These are phyloP conservation scores for Morone saxatilis DNA, from an alignment of 2,113 vertebrate genomes.

Conservation along the genomic window DNA sequence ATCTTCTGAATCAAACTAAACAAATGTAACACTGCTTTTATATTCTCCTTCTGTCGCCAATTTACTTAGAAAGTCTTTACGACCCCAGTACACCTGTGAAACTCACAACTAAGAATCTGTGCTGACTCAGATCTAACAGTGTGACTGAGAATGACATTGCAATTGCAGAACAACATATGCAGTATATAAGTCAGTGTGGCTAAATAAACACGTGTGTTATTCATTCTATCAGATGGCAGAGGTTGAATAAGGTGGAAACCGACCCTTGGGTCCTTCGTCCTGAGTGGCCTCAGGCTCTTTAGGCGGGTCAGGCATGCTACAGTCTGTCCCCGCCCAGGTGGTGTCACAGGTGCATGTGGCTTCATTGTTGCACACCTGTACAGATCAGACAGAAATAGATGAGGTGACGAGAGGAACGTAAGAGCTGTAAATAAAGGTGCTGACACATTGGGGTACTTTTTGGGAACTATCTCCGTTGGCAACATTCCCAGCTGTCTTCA, in stretches of 20 bases:
- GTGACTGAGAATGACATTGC: slow-evolving; percentile 32
- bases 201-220: slow-evolving; percentile 27
- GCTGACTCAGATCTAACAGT: slow-evolving; percentile 44
- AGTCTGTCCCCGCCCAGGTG: slow-evolving; percentile 98
- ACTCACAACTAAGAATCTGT: slow-evolving; percentile 25
- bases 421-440: slow-evolving; percentile 28
- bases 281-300: slow-evolving; percentile 86
- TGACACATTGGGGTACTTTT: slow-evolving; percentile 30
- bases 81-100: slow-evolving; percentile 39
- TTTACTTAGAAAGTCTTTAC: slow-evolving; percentile 22
- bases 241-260: slow-evolving; percentile 82
- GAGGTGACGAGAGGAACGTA: not conserved
- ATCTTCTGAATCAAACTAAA: slow-evolving; percentile 37
- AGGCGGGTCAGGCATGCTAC: slow-evolving; percentile 95
- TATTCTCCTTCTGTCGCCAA: slow-evolving; percentile 23
- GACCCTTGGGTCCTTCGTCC: slow-evolving; percentile 96
- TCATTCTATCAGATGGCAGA: slow-evolving; percentile 20
- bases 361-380: slow-evolving; percentile 97
- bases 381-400: slow-evolving; percentile 35
- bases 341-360: slow-evolving; percentile 95
- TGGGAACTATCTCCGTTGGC: not conserved
- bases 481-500: not conserved
- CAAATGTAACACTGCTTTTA: slow-evolving; percentile 42
- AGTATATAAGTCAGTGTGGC: slow-evolving; percentile 18
- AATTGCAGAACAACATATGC: slow-evolving; percentile 38